Evolutionary conservation across 2,113 vertebrate genomes (phyloP).

Genomic region (Ginglymostoma cirratum): DNA sequence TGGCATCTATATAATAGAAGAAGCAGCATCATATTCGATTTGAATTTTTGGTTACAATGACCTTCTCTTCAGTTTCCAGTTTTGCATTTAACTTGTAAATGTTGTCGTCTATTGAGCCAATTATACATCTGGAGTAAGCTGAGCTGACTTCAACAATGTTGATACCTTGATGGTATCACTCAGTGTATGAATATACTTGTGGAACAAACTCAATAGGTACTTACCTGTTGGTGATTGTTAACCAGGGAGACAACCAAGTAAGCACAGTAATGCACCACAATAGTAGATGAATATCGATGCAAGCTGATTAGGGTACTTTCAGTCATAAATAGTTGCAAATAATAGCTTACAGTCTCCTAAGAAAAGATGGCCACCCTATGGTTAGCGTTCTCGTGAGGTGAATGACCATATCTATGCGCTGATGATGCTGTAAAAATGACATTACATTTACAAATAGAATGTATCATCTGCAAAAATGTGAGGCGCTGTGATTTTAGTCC

Average conservation of each 20-base stretch:
- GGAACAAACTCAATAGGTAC: neutral
- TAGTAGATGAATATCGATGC: neutral
- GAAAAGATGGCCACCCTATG: neutral
- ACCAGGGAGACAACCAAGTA: neutral
- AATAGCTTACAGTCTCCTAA: neutral
- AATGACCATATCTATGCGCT: neutral
- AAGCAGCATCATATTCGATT: neutral
- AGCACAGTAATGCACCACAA: neutral
- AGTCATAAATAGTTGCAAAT: neutral
- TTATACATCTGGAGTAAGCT: neutral
- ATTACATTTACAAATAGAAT: neutral
- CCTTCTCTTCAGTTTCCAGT: neutral
- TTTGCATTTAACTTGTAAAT: neutral
- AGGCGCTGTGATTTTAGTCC: neutral
- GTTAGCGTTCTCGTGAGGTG: neutral
- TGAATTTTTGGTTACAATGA: neutral
- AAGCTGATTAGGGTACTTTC: neutral
- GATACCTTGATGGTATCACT: neutral
- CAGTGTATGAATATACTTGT: neutral
- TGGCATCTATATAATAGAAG: neutral
- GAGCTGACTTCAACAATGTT: neutral
- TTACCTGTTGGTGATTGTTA: neutral
- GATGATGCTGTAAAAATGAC: neutral
- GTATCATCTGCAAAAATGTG: neutral
- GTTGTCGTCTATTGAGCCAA: neutral